Evolutionary conservation across 2,113 vertebrate species (phyloP), one percentile per base, ranked within the genome.

Genomic region (Sitta europaea): DNA sequence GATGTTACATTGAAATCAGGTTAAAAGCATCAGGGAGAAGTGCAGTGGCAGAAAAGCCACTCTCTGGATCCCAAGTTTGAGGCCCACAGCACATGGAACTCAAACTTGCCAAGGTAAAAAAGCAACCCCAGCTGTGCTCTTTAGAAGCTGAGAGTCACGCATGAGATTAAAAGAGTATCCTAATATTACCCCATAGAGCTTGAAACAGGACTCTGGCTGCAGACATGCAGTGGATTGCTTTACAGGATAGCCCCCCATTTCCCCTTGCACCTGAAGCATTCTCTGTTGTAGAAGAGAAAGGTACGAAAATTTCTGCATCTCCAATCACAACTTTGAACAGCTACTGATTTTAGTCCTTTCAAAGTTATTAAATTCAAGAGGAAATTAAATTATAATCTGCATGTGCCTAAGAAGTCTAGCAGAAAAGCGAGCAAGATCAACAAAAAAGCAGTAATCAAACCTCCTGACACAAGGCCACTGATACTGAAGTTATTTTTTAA

Each of bases 71-170:
- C 14, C 27, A 38, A 29, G 40, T n/a, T 51, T 11, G 8, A 5
- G 12, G 36, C 50, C 19, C 62, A 45, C n/a, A 67, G 35, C 33
- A 35, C 0, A 0, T 2, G 6, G 1, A 0, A 50, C 47, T 66
- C 48, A 36, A 23, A 51, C 29, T 18, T 10, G 18, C 31, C 45
- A 57, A 65, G 21, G 13, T 17, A 67, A 59, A 1, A 3, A 38
- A 58, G n/a, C n/a, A 63, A 28, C 15, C 54, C 66, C 45, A 28
- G 19, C 12, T 16, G 7, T 35, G 43, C 28, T 57, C 28, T 66
- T 70, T 27, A 54, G 57, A 62, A 90, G 9, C 47, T 55, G 35
- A 73, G 21, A 5, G n/a, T 55, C 43, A 65, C 31, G 43, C 1
- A 0, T 24, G 48, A 66, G n/a, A 65, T 27, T 33, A 59, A 40